These are phyloP conservation scores for Euleptes europaea DNA, from an alignment of 2,113 vertebrate genomes.

Conservation along the genomic window DNA sequence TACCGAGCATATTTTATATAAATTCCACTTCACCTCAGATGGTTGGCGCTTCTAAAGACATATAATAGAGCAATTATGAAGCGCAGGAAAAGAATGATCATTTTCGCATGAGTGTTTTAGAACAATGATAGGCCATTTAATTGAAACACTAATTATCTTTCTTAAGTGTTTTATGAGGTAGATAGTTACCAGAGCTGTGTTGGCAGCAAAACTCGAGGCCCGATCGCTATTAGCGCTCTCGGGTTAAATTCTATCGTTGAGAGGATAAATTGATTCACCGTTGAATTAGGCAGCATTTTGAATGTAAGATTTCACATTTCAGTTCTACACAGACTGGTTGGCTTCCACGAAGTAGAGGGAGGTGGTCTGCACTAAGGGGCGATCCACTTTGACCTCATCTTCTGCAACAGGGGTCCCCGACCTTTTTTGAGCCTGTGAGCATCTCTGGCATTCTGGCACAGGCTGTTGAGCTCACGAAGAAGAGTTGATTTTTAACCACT, in stretches of 20 bases:
- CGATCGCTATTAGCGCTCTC: constrained; percentile 35
- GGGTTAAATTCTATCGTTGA: constrained; percentile 11
- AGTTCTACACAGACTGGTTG: background rate
- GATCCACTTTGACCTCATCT: no score
- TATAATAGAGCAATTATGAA: constrained; percentile 58
- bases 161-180: constrained; percentile 46
- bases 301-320: background rate
- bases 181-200: constrained; percentile 9
- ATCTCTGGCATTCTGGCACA: no score
- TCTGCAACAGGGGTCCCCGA: no score
- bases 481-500: no score
- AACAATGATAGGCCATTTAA: constrained; percentile 60
- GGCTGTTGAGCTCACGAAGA: no score
- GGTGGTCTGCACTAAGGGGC: background rate
- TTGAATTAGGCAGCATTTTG: background rate
- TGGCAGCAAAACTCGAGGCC: background rate
- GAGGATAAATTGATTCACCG: background rate
- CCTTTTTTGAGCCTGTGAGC: no score
- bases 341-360: background rate
- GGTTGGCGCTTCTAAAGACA: constrained; percentile 35
- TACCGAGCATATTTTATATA: constrained; percentile 34
- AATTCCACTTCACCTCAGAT: constrained; percentile 31
- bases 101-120: constrained; percentile 38
- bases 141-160: constrained; percentile 61
- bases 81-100: constrained; percentile 34